Evolutionary conservation across 2,888 invertebrate species (phyloP).

Genomic region (Tetrapedia diversipes): DNA sequence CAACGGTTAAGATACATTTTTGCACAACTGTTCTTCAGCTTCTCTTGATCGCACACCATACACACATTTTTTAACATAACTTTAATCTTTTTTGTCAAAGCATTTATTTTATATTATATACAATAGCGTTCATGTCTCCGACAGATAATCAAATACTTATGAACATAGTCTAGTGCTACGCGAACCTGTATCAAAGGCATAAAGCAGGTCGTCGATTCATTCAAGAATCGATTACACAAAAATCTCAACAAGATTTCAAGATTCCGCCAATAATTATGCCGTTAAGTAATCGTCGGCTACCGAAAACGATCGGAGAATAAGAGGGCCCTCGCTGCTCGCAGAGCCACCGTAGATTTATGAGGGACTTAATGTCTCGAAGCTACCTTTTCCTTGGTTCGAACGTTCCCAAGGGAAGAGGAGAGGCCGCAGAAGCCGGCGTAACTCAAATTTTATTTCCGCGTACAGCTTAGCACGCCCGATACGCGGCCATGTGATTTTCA

Average conservation of each 20-base stretch:
- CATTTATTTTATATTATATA: too few species aligned
- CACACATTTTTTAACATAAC: too few species aligned
- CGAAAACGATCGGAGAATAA: slow-evolving; percentile 60
- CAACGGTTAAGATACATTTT: too few species aligned
- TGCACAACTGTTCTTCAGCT: too few species aligned
- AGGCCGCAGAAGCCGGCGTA: slow-evolving; percentile 34
- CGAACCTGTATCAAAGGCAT: background rate
- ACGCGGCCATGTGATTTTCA: slow-evolving; percentile 36
- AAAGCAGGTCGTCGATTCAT: background rate
- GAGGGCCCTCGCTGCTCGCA: slow-evolving; percentile 46
- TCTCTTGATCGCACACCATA: too few species aligned
- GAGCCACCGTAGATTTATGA: slow-evolving; percentile 54
- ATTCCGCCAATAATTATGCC: slow-evolving; percentile 61
- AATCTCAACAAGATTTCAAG: slow-evolving; percentile 50
- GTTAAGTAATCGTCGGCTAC: slow-evolving; percentile 64
- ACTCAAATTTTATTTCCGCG: slow-evolving; percentile 61
- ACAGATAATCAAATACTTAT: too few species aligned
- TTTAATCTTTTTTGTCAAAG: too few species aligned
- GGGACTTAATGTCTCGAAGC: slow-evolving; percentile 35
- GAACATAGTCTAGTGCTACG: too few species aligned
- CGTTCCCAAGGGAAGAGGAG: slow-evolving; percentile 3
- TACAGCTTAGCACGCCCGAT: slow-evolving; percentile 32
- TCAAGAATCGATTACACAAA: slow-evolving; percentile 21
- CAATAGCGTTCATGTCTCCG: too few species aligned
- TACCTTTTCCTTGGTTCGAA: slow-evolving; percentile 7